Evolutionary conservation across 2,797 vertebrate genomes (phyloP), one percentile per base, ranked within the genome.

Genomic region (Acridotheres tristis): DNA sequence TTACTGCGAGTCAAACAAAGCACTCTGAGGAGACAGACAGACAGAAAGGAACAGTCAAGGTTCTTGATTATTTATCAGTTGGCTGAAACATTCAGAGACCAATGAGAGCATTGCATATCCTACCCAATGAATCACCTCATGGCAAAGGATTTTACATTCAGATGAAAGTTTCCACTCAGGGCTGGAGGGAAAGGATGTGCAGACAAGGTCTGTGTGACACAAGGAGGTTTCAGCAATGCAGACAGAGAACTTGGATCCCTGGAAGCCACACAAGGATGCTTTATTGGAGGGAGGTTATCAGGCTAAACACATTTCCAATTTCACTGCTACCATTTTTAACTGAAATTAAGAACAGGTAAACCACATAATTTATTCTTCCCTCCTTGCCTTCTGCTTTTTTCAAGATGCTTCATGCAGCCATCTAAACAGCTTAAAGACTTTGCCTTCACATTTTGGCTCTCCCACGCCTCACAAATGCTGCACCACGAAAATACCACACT

Each of bases 31-130:
- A 92, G 91, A 93, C 47, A 90, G 94, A 93, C 62, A 67, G 76
- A 85, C 79, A 65, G 68, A 91, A 88, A 88, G 55, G 92, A 89
- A 68, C 54, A 62, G 30, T 90, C 84, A 92, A 90, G 82, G 87
- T 82, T 93, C 81, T 76, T 69, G 82, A 71, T 90, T 93, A 91
- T 96, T 97, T 95, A 94, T 94, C 85, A 89, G 71, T 40, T 78
- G 73, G 80, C 45, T 86, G 76, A 90, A 86, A 79, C 27, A 38
- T 54, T 73, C 3, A 0, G 76, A 88, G 63, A 91, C 48, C 71
- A 71, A 76, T 11, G 27, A 53, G 55, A 76, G 55, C 17, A 3
- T 81, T 86, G 29, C 69, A 54, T 59, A 74, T 84, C 63, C 80
- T 67, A 63, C 16, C 59, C 77, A 67, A 50, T 86, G 88, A 84